Evolutionary conservation across 2,113 vertebrate species (phyloP).

Genomic region (Labeo rohita): DNA sequence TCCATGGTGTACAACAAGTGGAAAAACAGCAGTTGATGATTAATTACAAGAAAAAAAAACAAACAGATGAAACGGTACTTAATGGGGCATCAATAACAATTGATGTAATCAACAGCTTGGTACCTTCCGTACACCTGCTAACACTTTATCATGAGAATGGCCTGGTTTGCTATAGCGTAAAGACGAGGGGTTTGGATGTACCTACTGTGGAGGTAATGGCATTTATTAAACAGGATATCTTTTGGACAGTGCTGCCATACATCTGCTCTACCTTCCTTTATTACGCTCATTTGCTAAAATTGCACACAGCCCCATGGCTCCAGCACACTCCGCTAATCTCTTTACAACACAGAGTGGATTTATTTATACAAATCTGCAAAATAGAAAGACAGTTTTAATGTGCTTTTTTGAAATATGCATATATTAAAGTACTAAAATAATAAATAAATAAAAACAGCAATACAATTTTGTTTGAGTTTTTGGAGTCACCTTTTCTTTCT

Average conservation of each 20-base stretch:
- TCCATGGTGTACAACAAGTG: background rate
- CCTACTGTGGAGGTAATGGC: conserved; percentile 62
- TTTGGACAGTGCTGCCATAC: conserved; percentile 40
- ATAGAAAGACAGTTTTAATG: background rate
- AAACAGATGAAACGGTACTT: conserved; percentile 60
- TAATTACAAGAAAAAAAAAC: conserved; percentile 69
- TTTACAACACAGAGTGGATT: conserved; percentile 15
- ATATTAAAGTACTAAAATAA: too few species aligned
- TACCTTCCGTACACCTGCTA: conserved; percentile 73
- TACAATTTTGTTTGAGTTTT: background rate
- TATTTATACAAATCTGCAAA: background rate
- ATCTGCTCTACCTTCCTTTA: conserved; percentile 35
- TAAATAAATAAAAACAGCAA: background rate
- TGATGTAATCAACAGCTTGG: conserved; percentile 70
- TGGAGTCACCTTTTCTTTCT: too few species aligned
- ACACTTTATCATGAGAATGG: conserved; percentile 71
- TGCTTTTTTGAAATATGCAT: background rate
- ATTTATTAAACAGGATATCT: conserved; percentile 67
- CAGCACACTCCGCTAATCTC: conserved; percentile 26
- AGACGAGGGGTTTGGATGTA: conserved; percentile 53
- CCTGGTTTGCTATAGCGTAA: conserved; percentile 66
- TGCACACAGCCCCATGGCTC: background rate
- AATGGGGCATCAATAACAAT: conserved; percentile 72
- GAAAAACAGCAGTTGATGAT: conserved; percentile 59
- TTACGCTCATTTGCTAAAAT: conserved; percentile 36